A percentile compares a stretch with the other conserved stretches of the same genome.
These are phyloP conservation scores for Scartelaos histophorus DNA, from an alignment of 2,113 vertebrate genomes.

Conservation along the genomic window DNA sequence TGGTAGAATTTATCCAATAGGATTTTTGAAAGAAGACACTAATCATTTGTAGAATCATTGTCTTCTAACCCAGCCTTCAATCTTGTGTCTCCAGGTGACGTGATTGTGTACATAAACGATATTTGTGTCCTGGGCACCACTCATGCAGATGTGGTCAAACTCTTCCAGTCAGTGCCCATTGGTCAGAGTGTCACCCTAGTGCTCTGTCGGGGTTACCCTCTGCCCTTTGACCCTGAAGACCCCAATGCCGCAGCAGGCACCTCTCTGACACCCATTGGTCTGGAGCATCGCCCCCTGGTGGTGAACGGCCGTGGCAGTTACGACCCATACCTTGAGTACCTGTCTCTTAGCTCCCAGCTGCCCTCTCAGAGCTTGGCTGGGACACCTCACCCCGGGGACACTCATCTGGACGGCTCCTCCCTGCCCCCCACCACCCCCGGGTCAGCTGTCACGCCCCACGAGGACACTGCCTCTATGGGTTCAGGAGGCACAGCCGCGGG, in stretches of 20 bases:
- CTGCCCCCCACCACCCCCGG: conserved; percentile 82
- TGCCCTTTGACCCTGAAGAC: conserved; percentile 98
- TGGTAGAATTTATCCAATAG: no score
- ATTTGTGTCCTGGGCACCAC: conserved; percentile 98
- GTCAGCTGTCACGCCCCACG: conserved; percentile 81
- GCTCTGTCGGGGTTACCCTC: conserved; percentile 95
- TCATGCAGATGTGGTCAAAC: conserved; percentile 98
- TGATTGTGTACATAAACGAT: conserved; percentile 99
- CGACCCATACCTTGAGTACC: conserved; percentile 97
- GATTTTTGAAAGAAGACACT: no score
- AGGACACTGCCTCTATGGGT: conserved; percentile 95
- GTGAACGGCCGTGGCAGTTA: conserved; percentile 96
- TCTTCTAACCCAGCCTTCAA: conserved; percentile 9
- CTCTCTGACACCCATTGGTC: conserved; percentile 89
- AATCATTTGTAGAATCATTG: not conserved
- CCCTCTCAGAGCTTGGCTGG: conserved; percentile 84
- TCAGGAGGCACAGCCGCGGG: conserved; percentile 88
- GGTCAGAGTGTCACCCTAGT: conserved; percentile 97
- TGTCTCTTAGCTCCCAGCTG: conserved; percentile 95
- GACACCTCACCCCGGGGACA: conserved; percentile 88
- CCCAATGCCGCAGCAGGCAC: conserved; percentile 78
- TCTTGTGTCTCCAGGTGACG: conserved; percentile 85
- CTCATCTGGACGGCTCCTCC: conserved; percentile 92
- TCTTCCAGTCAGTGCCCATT: conserved; percentile 98
- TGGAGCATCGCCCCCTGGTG: conserved; percentile 91